Percentiles rank a stretch among this genome's conserved stretches.
Conservation (phyloP, 2,797 vertebrate species). For the Cyclura pinguis region DNA sequence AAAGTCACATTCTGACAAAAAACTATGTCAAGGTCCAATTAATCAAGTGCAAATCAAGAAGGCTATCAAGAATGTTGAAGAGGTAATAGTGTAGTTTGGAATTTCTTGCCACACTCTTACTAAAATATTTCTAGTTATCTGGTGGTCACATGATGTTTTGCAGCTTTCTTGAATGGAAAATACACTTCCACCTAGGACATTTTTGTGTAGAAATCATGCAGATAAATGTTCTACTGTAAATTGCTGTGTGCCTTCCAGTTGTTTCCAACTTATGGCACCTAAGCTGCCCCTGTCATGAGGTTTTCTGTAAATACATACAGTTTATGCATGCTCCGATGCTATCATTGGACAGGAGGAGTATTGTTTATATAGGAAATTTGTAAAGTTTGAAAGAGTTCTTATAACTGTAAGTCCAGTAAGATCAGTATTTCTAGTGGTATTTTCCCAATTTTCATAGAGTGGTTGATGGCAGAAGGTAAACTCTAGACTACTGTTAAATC, state of each 20-base stretch:
- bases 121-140: background rate
- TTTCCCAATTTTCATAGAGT: background rate
- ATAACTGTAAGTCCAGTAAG: background rate
- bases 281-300: no score
- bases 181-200: background rate
- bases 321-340: background rate
- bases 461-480: background rate
- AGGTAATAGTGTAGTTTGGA: background rate
- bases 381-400: background rate
- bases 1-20: background rate
- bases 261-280: no score
- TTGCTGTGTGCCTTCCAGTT: no score
- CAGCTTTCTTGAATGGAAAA: background rate
- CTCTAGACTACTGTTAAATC: background rate
- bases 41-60: background rate
- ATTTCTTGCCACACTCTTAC: background rate
- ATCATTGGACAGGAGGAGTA: background rate
- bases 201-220: background rate
- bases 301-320: background rate
- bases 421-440: background rate
- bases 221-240: background rate
- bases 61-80: constrained; percentile 6
- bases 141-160: background rate
- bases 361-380: background rate
- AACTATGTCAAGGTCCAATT: background rate